These are phyloP conservation scores for Chrysemys picta DNA, from an alignment of 2,113 vertebrate genomes.

Conservation along the genomic window DNA sequence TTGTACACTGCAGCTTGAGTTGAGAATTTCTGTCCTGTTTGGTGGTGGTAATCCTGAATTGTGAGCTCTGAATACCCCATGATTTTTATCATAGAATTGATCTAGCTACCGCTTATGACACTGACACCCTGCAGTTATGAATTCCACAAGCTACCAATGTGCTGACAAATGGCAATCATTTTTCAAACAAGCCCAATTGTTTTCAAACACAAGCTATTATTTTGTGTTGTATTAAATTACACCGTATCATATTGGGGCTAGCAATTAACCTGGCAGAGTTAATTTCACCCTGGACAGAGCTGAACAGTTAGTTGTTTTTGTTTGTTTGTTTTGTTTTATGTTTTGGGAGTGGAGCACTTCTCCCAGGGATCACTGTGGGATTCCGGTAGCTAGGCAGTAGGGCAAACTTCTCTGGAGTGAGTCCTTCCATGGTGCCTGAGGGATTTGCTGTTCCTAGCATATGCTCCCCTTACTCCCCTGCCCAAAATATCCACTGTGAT, in stretches of 20 bases:
- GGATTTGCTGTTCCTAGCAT: background rate
- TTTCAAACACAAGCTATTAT: background rate
- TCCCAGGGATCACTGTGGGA: background rate
- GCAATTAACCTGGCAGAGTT: background rate
- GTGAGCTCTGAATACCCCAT: background rate
- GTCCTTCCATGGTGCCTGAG: rapidly evolving
- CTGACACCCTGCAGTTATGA: background rate
- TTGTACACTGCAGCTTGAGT: background rate
- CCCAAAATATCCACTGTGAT: background rate
- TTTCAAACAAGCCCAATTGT: background rate
- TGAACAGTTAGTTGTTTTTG: background rate
- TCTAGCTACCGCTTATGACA: background rate
- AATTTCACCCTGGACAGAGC: background rate
- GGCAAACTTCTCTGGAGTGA: background rate
- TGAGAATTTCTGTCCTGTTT: conserved; percentile 34
- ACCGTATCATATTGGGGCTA: background rate
- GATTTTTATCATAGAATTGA: conserved; percentile 18
- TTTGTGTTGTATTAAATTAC: background rate
- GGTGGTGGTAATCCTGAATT: conserved; percentile 5
- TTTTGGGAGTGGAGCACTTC: background rate
- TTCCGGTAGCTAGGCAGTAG: rapidly evolving
- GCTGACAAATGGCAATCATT: background rate
- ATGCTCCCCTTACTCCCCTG: background rate
- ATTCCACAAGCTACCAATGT: background rate
- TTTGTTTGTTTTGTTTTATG: background rate